A percentile compares a stretch with the other conserved stretches of the same genome.
Conservation (phyloP, 2,797 vertebrate genomes). For the Schizopygopsis malacanthus region DNA sequence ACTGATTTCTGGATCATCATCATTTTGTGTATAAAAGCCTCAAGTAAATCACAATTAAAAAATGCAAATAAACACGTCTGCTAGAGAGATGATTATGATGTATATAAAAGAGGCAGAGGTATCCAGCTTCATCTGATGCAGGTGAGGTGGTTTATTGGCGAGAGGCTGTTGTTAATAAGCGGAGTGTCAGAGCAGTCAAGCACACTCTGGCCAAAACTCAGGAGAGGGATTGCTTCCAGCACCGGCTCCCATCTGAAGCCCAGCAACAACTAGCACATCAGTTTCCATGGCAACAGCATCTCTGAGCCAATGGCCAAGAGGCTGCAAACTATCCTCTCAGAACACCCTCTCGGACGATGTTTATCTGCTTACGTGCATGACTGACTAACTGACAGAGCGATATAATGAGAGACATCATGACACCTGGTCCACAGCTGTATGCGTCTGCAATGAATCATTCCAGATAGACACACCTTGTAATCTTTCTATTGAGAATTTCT, state of each 20-base stretch:
- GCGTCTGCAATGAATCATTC: conserved; percentile 11
- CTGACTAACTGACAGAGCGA: conserved; percentile 32
- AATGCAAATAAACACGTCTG: not conserved
- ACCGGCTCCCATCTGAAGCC: conserved; percentile 49
- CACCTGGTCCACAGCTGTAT: conserved; percentile 32
- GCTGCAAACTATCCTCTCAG: conserved; percentile 34
- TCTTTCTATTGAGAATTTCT: not conserved
- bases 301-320: conserved; percentile 64
- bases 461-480: not conserved
- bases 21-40: not conserved
- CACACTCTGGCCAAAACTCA: conserved; percentile 52
- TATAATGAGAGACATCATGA: conserved; percentile 17
- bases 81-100: not conserved
- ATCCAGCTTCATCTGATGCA: not conserved
- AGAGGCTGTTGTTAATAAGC: conserved; percentile 15
- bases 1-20: not conserved
- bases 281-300: conserved; percentile 72
- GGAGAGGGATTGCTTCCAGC: conserved; percentile 60
- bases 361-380: conserved; percentile 57
- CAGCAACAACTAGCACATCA: conserved; percentile 61
- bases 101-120: not conserved
- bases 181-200: conserved; percentile 53
- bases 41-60: not conserved
- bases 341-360: conserved; percentile 27
- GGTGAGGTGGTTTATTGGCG: not conserved